Base-by-base conservation (phyloP, 2,113 vertebrate genomes). In the Rhynchopsitta pachyrhyncha region DNA sequence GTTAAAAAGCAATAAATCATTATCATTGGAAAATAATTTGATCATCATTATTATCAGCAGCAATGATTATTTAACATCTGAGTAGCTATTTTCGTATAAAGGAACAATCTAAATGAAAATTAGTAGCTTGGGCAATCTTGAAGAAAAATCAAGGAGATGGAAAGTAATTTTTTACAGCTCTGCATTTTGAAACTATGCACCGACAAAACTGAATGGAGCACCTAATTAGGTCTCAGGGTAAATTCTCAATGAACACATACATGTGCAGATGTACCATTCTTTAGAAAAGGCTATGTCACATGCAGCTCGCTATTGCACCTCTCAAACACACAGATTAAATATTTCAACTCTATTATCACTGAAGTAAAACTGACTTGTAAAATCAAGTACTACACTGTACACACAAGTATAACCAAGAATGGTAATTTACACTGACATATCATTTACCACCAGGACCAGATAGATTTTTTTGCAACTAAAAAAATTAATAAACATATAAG, bases 101-200 rank as follows among this genome's bases (percentile, higher is more conserved):
- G 13, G 28, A 92, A 74, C 18, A 57, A 63, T 23, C 25, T 42
- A 92, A 82, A 90, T 87, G 74, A 88, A 95, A 97, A 95, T 82
- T 47, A 95, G 62, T 55, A 91, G 70, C 62, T 93, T 60, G 70
- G 89, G 42, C 44, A 93, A 77, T 70, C 82, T 89, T 31, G n/a
- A 94, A 62, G 52, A 91, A 92, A 76, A 82, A 90, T 46, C 47
- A 93, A 55, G 52, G 62, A 59, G 37, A 57, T 73, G 18, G 22
- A 52, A 93, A 42, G 46, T 50, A 28, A 60, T 29, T 42, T 22
- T 42, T 52, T 52, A 53, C 17, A 95, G 71, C 8, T 82, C 35
- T 27, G 7, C 55, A 44, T 49, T 92, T 92, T 84, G 82, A 68
- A 95, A 24, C 17, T 53, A 22, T 22, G 37, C 69, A 91, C 16